Percentiles rank a stretch among this genome's conserved stretches.
Conservation (phyloP, 1,140 invertebrate species). For the Himalopsyche phryganea region DNA sequence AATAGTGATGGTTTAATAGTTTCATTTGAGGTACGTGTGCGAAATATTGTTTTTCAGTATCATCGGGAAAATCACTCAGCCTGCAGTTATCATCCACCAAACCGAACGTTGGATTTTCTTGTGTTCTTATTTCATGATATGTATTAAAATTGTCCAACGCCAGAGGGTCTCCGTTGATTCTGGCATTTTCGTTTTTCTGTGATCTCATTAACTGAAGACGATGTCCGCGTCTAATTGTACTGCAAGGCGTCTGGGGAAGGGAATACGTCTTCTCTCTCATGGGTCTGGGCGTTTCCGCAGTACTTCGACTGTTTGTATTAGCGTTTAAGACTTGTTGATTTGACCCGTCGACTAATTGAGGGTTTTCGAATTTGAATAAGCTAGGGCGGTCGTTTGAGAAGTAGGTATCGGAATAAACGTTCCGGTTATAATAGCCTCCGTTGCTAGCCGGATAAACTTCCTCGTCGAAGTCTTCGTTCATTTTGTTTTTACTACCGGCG, state of each 20-base stretch:
- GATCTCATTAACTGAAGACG: conserved; percentile 41
- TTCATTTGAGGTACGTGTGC: conserved; percentile 35
- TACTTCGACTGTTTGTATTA: conserved; percentile 7
- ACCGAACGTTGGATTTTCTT: conserved; percentile 40
- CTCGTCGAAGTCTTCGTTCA: conserved; percentile 46
- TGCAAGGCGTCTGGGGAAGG: conserved; percentile 34
- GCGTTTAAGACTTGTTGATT: conserved; percentile 12
- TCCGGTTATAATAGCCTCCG: conserved; percentile 60
- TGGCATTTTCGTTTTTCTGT: conserved; percentile 21
- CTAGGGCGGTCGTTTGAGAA: conserved; percentile 37
- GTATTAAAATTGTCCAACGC: conserved; percentile 6
- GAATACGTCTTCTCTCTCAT: conserved; percentile 34
- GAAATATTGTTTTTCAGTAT: conserved; percentile 25
- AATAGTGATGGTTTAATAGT: conserved; percentile 27
- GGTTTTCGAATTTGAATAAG: conserved; percentile 27
- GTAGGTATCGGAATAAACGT: conserved; percentile 60
- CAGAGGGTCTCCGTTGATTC: conserved; percentile 1
- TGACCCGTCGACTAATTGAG: conserved; percentile 41
- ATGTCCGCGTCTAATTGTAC: conserved; percentile 40
- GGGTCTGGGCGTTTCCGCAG: conserved; percentile 10
- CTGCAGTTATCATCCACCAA: conserved; percentile 18
- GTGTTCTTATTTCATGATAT: conserved; percentile 29
- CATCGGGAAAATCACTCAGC: conserved; percentile 15
- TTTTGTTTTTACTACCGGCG: conserved; percentile 41
- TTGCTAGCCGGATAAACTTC: conserved; percentile 57